Conservation (phyloP, 2,113 vertebrate genomes). For the Cyphomyrus discorhynchus region DNA sequence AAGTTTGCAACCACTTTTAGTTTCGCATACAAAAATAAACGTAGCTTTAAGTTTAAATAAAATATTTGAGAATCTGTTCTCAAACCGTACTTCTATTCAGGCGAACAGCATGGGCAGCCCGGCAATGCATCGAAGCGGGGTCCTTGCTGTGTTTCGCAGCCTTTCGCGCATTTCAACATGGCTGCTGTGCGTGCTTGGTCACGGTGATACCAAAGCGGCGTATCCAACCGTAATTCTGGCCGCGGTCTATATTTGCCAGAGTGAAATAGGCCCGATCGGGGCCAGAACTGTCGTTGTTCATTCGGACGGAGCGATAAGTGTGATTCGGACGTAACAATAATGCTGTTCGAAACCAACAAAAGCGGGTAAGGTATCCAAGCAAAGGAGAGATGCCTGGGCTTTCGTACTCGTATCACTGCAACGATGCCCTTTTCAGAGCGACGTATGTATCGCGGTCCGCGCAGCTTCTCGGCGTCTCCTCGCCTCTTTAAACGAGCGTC, state of each 20-base stretch:
- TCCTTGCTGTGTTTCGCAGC: constrained; percentile 19
- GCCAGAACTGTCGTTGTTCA: background rate
- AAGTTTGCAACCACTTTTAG: background rate
- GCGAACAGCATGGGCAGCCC: constrained; percentile 8
- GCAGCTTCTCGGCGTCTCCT: background rate
- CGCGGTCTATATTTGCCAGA: background rate
- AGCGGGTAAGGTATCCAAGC: constrained; percentile 15
- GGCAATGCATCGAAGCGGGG: constrained; percentile 12
- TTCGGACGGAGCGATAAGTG: background rate
- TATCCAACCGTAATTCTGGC: background rate
- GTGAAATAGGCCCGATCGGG: background rate
- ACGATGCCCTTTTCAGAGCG: background rate
- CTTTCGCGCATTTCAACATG: constrained; percentile 21
- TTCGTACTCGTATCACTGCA: background rate
- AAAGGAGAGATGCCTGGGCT: background rate
- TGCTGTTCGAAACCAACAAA: constrained; percentile 28
- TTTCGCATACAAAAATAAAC: background rate
- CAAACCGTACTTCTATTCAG: background rate
- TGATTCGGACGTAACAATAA: constrained; percentile 10
- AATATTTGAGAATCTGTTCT: background rate
- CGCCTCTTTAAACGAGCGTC: background rate
- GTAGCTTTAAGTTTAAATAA: background rate
- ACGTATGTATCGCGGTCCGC: background rate
- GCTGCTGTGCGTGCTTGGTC: constrained; percentile 18
- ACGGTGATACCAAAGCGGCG: constrained; percentile 5